These are phyloP conservation scores for Otolemur garnettii DNA, from an alignment of 2,113 vertebrate genomes.

Conservation along the genomic window DNA sequence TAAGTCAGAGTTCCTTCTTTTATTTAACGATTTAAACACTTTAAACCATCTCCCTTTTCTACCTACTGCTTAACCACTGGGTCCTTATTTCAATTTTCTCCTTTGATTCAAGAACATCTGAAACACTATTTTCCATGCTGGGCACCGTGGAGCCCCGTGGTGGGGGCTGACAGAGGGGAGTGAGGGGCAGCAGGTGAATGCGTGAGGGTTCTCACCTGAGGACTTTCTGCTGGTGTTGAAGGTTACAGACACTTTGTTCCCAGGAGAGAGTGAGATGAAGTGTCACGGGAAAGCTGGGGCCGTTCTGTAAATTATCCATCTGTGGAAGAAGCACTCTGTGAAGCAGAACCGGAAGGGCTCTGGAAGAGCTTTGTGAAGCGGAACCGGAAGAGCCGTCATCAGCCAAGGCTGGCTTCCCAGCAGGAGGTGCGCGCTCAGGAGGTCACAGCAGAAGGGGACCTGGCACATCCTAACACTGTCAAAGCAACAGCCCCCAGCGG, in stretches of 20 bases:
- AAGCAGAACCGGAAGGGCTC: too few species aligned
- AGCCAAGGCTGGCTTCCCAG: neutral
- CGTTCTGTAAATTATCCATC: neutral
- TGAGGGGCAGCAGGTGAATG: neutral
- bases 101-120: neutral
- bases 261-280: neutral
- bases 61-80: neutral
- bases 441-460: neutral
- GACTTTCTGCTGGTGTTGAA: neutral
- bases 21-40: neutral
- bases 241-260: neutral
- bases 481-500: neutral
- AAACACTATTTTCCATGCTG: neutral
- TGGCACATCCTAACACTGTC: too few species aligned
- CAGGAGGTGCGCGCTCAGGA: too few species aligned
- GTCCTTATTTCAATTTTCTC: neutral
- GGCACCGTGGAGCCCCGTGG: neutral
- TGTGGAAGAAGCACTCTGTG: neutral
- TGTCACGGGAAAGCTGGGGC: rapidly evolving
- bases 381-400: neutral
- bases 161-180: neutral
- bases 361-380: rapidly evolving
- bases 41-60: neutral
- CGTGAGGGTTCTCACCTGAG: too few species aligned
- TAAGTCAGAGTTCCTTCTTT: neutral